Evolutionary conservation across 2,797 vertebrate species (phyloP), one percentile per base, ranked within the genome.

Genomic region (Channa striata): DNA sequence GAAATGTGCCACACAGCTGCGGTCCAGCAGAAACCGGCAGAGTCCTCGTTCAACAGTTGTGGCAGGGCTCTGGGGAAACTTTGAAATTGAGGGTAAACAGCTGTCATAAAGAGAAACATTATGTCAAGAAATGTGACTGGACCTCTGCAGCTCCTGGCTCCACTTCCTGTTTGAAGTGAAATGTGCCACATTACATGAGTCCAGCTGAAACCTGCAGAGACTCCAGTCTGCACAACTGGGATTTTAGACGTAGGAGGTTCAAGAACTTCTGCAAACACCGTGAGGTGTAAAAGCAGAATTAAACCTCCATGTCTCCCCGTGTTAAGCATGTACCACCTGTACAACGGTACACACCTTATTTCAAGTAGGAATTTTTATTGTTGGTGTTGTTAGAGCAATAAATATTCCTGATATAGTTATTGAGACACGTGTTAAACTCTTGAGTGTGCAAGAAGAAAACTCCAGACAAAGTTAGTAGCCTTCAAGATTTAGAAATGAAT

Each of bases 1-100:
- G 46, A 61, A 62, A 65, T 23, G 43, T 39, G 20, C 30, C 52
- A 20, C 54, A 49, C 8, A 49, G 42, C 21, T 54, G 11, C 3
- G 3, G 53, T 70, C 51, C 50, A 37, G 20, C 23, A 23, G 63
- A 47, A 68, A 64, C 59, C 39, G 53, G 17, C 23, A 43, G 17
- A 5, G 33, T 44, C 17, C 57, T 57, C 42, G 43, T 34, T 61
- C 8, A 21, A 6, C 19, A 47, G 6, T 6, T n/a, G 19, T 2
- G 20, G 17, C 43, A 36, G 20, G 49, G 12, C 37, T 47, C 6
- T 19, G 40, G 17, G 11, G 1, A 51, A 52, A 49, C 52, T 59
- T 0, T 16, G 11, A 39, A 8, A 52, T 17, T 6, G 16, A 12
- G 19, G 12, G 2, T 11, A 6, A 67, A 70, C 58, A 7, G 34